A percentile compares a stretch with the other conserved stretches of the same genome.
These are phyloP conservation scores for Macroteleia sp. DNA, from an alignment of 2,888 invertebrate genomes.

Conservation along the genomic window DNA sequence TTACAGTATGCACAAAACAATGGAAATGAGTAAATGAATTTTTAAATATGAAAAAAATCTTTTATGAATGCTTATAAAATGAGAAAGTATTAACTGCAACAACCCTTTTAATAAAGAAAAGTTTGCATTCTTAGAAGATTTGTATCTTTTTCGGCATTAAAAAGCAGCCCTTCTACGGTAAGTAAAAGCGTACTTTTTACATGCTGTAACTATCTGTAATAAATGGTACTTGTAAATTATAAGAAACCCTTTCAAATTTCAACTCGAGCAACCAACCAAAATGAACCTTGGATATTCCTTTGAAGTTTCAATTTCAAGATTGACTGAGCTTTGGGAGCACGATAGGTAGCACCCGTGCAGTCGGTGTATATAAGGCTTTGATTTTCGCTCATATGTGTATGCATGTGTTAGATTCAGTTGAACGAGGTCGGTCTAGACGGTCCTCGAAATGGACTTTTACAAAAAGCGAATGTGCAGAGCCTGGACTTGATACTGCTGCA, in stretches of 20 bases:
- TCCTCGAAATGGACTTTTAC: constrained; percentile 53
- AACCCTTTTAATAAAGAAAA: too few relatives aligned
- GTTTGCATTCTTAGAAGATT: background rate
- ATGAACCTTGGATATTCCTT: constrained; percentile 53
- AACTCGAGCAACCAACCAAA: constrained; percentile 43
- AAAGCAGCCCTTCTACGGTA: too few relatives aligned
- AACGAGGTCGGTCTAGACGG: constrained; percentile 57
- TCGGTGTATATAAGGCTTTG: constrained; percentile 56
- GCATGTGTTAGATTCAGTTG: constrained; percentile 52
- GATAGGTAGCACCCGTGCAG: constrained; percentile 47
- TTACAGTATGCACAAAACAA: too few relatives aligned
- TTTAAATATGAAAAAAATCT: too few relatives aligned
- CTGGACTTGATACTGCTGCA: constrained; percentile 24
- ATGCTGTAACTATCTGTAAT: constrained; percentile 30
- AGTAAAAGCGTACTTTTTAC: constrained; percentile 23
- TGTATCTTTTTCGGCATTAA: background rate
- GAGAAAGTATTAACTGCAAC: too few relatives aligned
- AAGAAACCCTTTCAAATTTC: constrained; percentile 37
- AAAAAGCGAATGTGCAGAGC: constrained; percentile 48
- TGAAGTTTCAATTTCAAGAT: constrained; percentile 67
- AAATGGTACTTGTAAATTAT: constrained; percentile 41
- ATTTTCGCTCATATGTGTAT: constrained; percentile 54
- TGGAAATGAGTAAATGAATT: too few relatives aligned
- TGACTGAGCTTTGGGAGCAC: constrained; percentile 60
- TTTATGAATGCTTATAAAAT: too few relatives aligned